Evolutionary conservation across 2,888 invertebrate genomes (phyloP).

Genomic region (Nyleta sp.): DNA sequence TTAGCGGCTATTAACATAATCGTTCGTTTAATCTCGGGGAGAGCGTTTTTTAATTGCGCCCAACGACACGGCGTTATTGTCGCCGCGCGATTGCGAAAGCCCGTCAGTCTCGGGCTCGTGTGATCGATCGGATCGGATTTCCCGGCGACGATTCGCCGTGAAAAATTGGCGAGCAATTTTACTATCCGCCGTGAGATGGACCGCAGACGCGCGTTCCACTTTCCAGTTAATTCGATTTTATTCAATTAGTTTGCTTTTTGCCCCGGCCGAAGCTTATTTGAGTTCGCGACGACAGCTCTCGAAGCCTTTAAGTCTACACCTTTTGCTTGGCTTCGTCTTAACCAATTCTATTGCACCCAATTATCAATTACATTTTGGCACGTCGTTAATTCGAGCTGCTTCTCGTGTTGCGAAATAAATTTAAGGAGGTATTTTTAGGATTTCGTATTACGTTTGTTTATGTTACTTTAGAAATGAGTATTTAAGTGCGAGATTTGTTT

Average conservation of each 20-base stretch:
- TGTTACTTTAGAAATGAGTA: no score
- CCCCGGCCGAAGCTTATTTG: conserved; percentile 29
- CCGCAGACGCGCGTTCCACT: conserved; percentile 47
- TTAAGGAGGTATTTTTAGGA: no score
- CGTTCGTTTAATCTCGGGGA: conserved; percentile 34
- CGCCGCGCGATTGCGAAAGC: conserved; percentile 31
- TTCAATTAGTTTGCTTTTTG: conserved; percentile 53
- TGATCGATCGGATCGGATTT: conserved; percentile 34
- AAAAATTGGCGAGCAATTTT: conserved; percentile 32
- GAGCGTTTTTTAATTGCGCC: conserved; percentile 26
- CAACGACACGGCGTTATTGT: no score
- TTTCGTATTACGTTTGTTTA: no score
- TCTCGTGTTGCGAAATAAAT: no score
- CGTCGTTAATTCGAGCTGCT: no score
- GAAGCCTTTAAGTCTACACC: conserved; percentile 51
- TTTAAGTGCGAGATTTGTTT: no score
- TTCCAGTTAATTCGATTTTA: conserved; percentile 51
- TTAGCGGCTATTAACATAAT: conserved; percentile 48
- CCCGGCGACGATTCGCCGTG: conserved; percentile 13
- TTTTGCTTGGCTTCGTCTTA: conserved; percentile 54
- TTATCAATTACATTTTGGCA: conserved; percentile 6
- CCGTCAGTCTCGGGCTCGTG: no score
- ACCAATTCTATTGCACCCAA: conserved; percentile 24
- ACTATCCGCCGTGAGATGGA: conserved; percentile 35
- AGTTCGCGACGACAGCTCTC: conserved; percentile 25